phyloP scores from a whole-genome alignment of 2,113 vertebrate species.

The Eira barbara region DNA sequence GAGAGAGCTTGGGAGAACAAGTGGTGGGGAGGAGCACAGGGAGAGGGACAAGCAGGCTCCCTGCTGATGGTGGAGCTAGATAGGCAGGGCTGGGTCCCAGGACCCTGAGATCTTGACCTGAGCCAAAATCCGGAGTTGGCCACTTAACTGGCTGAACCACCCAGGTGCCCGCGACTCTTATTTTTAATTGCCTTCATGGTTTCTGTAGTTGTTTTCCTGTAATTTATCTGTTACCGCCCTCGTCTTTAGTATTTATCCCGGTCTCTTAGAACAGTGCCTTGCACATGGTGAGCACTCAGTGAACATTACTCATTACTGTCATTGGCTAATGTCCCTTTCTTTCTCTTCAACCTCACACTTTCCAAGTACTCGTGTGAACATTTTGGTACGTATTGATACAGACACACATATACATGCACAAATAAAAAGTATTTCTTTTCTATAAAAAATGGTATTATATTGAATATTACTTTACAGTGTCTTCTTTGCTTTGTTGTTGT shows the following conservation, averaged over 20 bases:
- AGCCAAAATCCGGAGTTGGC: background rate
- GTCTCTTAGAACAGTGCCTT: background rate
- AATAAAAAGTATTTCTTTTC: background rate
- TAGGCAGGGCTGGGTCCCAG: background rate
- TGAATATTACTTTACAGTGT: background rate
- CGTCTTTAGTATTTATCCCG: background rate
- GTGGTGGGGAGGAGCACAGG: background rate
- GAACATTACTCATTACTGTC: background rate
- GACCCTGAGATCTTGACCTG: background rate
- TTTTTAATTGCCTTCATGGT: background rate
- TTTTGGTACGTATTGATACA: background rate
- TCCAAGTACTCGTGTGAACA: background rate
- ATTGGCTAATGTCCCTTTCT: background rate
- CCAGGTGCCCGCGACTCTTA: background rate
- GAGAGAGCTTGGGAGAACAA: background rate
- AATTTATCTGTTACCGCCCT: background rate
- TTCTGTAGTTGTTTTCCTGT: background rate
- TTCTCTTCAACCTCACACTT: background rate
- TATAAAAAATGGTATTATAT: background rate
- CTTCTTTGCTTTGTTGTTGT: background rate
- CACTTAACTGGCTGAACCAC: background rate
- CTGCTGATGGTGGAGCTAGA: background rate
- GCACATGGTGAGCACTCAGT: rapidly evolving
- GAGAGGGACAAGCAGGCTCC: background rate
- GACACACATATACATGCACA: background rate